phyloP scores from a whole-genome alignment of 1,140 invertebrate species.

The Drosophila ohnishii region DNA sequence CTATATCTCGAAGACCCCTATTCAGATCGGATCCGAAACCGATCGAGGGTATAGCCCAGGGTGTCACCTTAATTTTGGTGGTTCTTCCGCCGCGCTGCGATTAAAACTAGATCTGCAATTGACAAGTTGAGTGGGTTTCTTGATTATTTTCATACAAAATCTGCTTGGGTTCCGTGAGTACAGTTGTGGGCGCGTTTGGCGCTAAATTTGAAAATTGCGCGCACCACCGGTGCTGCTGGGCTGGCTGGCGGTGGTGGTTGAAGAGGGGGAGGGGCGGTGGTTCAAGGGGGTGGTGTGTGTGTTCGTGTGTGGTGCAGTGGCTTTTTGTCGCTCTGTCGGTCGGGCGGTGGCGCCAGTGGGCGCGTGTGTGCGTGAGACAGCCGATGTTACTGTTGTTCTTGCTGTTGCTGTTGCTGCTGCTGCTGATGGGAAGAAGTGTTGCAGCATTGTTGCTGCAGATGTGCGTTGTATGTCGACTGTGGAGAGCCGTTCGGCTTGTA shows the following conservation, averaged over 20 bases:
- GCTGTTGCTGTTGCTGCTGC: constrained; percentile 21
- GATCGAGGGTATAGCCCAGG: constrained; percentile 32
- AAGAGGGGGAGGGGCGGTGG: constrained; percentile 6
- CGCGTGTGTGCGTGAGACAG: constrained; percentile 32
- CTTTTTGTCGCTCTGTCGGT: constrained; percentile 46
- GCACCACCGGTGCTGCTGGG: constrained; percentile 31
- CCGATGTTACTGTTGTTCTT: constrained; percentile 4
- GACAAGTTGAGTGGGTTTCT: constrained; percentile 81
- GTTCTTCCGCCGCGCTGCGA: constrained; percentile 33
- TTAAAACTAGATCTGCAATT: constrained; percentile 64
- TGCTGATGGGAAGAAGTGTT: constrained; percentile 46
- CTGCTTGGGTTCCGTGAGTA: constrained; percentile 82
- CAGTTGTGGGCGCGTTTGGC: constrained; percentile 74
- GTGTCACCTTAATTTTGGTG: constrained; percentile 45
- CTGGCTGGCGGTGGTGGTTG: constrained; percentile 11
- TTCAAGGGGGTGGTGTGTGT: constrained; percentile 19
- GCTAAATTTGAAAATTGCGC: constrained; percentile 83
- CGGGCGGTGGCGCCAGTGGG: constrained; percentile 30
- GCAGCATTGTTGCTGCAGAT: constrained; percentile 62
- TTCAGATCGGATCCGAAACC: constrained; percentile 36
- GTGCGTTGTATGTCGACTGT: constrained; percentile 60
- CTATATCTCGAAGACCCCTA: constrained; percentile 42
- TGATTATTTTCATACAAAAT: constrained; percentile 82
- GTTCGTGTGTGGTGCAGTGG: constrained; percentile 35
- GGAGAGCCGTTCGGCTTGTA: constrained; percentile 41